Conservation (phyloP, 2,888 invertebrate genomes). For the Sphaerophoria taeniata region DNA sequence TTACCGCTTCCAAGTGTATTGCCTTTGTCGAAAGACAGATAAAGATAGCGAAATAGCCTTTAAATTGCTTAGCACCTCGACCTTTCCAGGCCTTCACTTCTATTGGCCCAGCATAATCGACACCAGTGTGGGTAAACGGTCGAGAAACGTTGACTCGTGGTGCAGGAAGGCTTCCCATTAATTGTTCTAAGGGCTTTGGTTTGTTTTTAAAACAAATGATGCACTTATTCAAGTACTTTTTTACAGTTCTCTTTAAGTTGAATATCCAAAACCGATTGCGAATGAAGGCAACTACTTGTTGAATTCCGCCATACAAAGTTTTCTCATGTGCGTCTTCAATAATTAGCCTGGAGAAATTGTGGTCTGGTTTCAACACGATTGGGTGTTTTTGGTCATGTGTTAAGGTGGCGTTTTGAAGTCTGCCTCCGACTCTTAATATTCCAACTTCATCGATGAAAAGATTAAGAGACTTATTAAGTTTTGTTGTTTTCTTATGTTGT, state of each 20-base stretch:
- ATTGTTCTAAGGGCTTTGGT: conserved; percentile 8
- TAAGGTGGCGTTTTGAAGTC: conserved; percentile 20
- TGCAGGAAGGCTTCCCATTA: conserved; percentile 5
- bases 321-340: conserved; percentile 1
- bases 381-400: conserved; percentile 11
- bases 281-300: background rate
- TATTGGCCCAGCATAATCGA: conserved; percentile 26
- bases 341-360: conserved; percentile 5
- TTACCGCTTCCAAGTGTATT: conserved; percentile 61
- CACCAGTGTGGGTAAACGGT: conserved; percentile 7
- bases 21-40: conserved; percentile 75
- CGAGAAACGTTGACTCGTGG: conserved; percentile 2
- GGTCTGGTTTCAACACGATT: background rate
- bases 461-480: conserved; percentile 10
- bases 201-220: background rate
- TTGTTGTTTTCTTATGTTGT: background rate
- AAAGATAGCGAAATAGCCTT: conserved; percentile 76
- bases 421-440: conserved; percentile 26
- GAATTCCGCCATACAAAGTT: background rate
- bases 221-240: conserved; percentile 8
- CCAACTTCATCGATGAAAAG: conserved; percentile 18
- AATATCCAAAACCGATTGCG: conserved; percentile 8
- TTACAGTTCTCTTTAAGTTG: conserved; percentile 1
- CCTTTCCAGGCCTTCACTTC: conserved; percentile 24
- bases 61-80: conserved; percentile 66